These are phyloP conservation scores for Rotaria sp. DNA, from an alignment of 2,888 invertebrate species.

Conservation along the genomic window DNA sequence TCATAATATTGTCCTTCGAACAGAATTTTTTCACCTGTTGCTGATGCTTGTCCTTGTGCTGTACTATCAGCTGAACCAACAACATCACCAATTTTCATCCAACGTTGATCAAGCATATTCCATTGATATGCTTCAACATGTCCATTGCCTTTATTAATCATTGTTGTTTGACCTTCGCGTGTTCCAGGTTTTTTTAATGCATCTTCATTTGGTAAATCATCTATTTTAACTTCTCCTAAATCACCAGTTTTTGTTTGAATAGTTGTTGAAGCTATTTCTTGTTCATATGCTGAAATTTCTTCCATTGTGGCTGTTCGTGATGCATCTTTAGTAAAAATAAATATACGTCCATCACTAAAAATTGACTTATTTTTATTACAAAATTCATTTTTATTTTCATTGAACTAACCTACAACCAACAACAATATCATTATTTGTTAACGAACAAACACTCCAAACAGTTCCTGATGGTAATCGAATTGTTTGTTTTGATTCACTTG, in stretches of 20 bases:
- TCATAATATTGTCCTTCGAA: constrained; percentile 68
- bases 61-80: constrained; percentile 62
- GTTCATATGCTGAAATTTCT: constrained; percentile 64
- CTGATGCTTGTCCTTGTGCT: constrained; percentile 10
- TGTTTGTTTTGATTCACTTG: constrained; percentile 59
- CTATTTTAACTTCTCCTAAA: constrained; percentile 75
- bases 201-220: constrained; percentile 63
- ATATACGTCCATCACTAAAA: constrained; percentile 74
- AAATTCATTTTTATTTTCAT: not conserved
- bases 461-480: constrained; percentile 75
- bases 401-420: constrained; percentile 65
- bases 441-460: constrained; percentile 75
- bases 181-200: constrained; percentile 47
- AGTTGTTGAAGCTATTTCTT: constrained; percentile 63
- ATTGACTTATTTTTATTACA: constrained; percentile 42
- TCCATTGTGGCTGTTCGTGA: constrained; percentile 61
- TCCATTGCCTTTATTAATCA: constrained; percentile 67
- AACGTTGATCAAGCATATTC: constrained; percentile 59
- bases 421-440: constrained; percentile 80
- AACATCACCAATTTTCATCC: constrained; percentile 82
- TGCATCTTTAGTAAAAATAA: constrained; percentile 73
- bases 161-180: constrained; percentile 72
- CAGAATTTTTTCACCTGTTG: not conserved
- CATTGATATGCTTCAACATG: constrained; percentile 69
- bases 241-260: constrained; percentile 63